Percentiles rank a stretch among this genome's conserved stretches.
phyloP scores from a whole-genome alignment of 2,113 vertebrate species.

The Phalacrocorax brasilianus region DNA sequence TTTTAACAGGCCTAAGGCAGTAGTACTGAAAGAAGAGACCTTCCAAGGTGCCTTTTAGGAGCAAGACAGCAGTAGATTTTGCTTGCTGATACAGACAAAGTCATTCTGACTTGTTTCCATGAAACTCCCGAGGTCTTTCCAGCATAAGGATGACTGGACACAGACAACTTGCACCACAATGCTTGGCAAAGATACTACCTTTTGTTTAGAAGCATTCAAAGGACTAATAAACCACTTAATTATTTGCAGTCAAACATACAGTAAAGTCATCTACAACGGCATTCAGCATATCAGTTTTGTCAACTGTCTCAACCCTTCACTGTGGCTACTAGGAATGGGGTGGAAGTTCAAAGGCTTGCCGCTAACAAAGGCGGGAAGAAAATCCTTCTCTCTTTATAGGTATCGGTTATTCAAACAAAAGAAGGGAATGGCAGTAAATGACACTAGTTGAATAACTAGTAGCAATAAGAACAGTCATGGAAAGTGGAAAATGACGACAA shows the following conservation, averaged over 20 bases:
- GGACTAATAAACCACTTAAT: background rate
- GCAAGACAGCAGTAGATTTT: background rate
- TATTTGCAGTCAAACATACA: background rate
- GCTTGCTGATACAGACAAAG: background rate
- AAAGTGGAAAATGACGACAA: background rate
- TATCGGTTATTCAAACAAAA: background rate
- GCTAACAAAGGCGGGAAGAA: background rate
- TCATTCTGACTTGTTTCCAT: background rate
- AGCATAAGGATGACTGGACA: background rate
- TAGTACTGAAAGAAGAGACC: background rate
- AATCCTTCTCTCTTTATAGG: background rate
- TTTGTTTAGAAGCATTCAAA: background rate
- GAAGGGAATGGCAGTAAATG: background rate
- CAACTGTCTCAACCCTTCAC: background rate
- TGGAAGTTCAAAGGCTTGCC: background rate
- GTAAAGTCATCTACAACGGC: background rate
- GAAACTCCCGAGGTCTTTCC: background rate
- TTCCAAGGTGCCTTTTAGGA: background rate
- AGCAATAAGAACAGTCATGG: background rate
- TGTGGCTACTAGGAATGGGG: background rate
- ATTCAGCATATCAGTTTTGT: fast-evolving
- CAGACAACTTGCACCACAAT: background rate
- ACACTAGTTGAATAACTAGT: background rate
- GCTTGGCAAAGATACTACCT: background rate
- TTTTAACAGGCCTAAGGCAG: background rate